Evolutionary conservation across 2,888 invertebrate genomes (phyloP).

Genomic region (Heliothis peltigera): DNA sequence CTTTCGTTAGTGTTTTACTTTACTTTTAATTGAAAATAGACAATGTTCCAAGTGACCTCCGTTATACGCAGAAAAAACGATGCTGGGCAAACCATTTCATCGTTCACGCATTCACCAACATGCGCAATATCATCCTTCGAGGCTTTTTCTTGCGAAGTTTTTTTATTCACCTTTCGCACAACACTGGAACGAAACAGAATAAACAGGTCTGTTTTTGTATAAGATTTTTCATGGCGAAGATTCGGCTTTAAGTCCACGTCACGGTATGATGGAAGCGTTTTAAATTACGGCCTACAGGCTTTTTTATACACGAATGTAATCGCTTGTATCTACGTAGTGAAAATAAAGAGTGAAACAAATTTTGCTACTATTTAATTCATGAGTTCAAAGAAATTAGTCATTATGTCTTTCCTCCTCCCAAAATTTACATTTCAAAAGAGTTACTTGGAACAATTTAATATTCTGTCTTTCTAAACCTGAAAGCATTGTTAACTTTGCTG

Average conservation of each 20-base stretch:
- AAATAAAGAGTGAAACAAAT: slow-evolving; percentile 34
- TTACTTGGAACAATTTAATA: background rate
- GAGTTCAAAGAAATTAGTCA: slow-evolving; percentile 18
- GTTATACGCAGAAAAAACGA: slow-evolving; percentile 15
- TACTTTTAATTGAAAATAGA: background rate
- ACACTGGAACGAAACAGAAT: slow-evolving; percentile 74
- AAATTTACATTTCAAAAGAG: slow-evolving; percentile 19
- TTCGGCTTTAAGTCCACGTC: slow-evolving; percentile 68
- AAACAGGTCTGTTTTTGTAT: slow-evolving; percentile 78
- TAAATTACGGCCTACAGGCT: slow-evolving; percentile 68
- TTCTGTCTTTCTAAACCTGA: background rate
- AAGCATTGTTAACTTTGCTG: slow-evolving; percentile 3
- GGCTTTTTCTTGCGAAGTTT: slow-evolving; percentile 66
- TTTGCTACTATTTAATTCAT: slow-evolving; percentile 20
- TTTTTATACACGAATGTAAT: slow-evolving; percentile 56
- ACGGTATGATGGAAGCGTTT: slow-evolving; percentile 69
- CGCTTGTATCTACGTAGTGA: slow-evolving; percentile 40
- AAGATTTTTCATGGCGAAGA: slow-evolving; percentile 70
- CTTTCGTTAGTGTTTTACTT: slow-evolving; percentile 23
- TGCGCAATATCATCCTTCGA: slow-evolving; percentile 63
- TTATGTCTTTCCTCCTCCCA: slow-evolving; percentile 6
- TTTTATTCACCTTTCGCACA: slow-evolving; percentile 65
- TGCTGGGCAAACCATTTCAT: slow-evolving; percentile 35
- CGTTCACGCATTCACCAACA: slow-evolving; percentile 61
- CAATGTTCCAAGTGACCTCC: slow-evolving; percentile 6